Conservation (phyloP, 2,888 invertebrate species). For the Callinectes sapidus region DNA sequence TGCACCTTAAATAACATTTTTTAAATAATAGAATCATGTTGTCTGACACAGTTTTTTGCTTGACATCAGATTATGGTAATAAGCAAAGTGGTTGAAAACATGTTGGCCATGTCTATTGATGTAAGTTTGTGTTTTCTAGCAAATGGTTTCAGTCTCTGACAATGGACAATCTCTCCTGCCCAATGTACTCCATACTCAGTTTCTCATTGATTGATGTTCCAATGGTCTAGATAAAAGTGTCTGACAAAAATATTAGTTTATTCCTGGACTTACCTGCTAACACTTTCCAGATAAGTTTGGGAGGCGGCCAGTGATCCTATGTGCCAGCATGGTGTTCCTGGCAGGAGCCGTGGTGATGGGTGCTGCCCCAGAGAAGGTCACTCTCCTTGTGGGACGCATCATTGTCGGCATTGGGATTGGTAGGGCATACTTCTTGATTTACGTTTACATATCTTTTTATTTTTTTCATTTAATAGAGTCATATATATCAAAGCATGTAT, state of each 20-base stretch:
- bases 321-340: conserved; percentile 78
- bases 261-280: background rate
- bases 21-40: too few relatives aligned
- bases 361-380: conserved; percentile 75
- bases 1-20: too few relatives aligned
- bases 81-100: too few relatives aligned
- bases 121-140: background rate
- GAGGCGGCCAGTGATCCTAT: conserved; percentile 78
- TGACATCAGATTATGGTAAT: too few relatives aligned
- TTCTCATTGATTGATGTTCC: too few relatives aligned
- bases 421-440: conserved; percentile 72
- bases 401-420: conserved; percentile 78
- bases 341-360: conserved; percentile 78
- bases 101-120: background rate
- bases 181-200: too few relatives aligned
- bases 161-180: too few relatives aligned
- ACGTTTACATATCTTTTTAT: background rate
- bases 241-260: background rate
- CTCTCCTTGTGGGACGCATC: conserved; percentile 77
- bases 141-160: background rate
- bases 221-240: background rate
- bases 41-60: too few relatives aligned
- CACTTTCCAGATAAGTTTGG: conserved; percentile 76
- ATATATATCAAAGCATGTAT: too few relatives aligned
- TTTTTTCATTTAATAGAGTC: too few relatives aligned